phyloP scores from a whole-genome alignment of 2,797 vertebrate genomes.

The Coracias cyanogaster region DNA sequence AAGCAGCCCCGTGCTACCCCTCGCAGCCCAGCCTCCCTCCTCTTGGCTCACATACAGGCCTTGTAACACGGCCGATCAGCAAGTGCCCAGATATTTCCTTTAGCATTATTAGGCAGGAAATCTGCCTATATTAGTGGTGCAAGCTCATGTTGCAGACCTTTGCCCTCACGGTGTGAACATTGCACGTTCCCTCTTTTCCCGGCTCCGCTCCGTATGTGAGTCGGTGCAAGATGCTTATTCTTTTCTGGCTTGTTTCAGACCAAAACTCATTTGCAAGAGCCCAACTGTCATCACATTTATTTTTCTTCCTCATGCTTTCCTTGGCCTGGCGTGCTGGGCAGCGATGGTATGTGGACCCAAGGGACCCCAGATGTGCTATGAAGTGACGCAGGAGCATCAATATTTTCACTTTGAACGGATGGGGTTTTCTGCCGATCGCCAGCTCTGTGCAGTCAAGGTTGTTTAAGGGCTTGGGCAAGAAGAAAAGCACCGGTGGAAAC shows the following conservation, averaged over 20 bases:
- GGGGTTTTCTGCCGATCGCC: neutral
- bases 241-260: conserved; percentile 28
- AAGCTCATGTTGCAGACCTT: conserved; percentile 42
- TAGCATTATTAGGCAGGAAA: conserved; percentile 16
- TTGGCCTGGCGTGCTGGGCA: conserved; percentile 15
- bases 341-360: neutral
- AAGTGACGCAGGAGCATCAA: neutral
- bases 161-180: neutral
- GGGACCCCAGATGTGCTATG: neutral
- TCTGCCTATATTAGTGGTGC: neutral
- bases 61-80: neutral
- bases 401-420: neutral
- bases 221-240: neutral
- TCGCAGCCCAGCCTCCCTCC: neutral
- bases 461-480: neutral
- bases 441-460: neutral
- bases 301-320: conserved; percentile 36
- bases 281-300: conserved; percentile 52
- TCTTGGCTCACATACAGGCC: accelerated
- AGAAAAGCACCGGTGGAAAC: neutral
- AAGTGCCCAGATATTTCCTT: conserved; percentile 1
- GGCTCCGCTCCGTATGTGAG: accelerated
- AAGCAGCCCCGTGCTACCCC: neutral
- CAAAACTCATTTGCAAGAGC: conserved; percentile 14
- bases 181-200: neutral